Evolutionary conservation across 2,888 invertebrate genomes (phyloP), one percentile per base, ranked within the genome.

Genomic region (Cryptus armator): DNA sequence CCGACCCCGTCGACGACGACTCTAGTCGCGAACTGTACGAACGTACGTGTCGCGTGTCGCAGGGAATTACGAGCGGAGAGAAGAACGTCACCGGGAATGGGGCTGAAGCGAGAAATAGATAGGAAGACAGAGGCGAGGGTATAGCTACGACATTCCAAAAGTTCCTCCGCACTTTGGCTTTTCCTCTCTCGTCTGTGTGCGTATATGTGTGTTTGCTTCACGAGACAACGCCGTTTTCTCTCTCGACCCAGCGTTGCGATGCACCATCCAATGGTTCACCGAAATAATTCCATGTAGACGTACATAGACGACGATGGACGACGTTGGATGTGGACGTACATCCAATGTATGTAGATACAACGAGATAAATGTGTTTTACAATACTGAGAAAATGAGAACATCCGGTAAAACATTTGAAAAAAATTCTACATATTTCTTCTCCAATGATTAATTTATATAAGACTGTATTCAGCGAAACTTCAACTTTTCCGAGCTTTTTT

Each of bases 81-180:
- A n/a, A 51, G 75, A 24, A 32, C 59, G 44, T 14, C 44, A 37
- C 59, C 7, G 24, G 24, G 74, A 7, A 32, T 19, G 62, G 46
- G 71, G 32, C 32, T 51, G 79, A 64, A 64, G 71, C 51, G 71
- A 79, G 79, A 71, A 71, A 79, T 71, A 79, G 53, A 79, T 79
- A 71, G 79, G 43, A 79, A 53, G 79, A 72, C 53, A 43, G 79
- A 79, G 24, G 32, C 64, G 64, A 29, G 64, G 19, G 2, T 64
- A 37, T 48, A 64, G 51, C 48, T 48, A 75, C 74, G 64, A 64
- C 64, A 75, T 75, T 75, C 75, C 75, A 7, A 64, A 75, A 64
- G 75, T 64, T 75, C 64, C 75, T 46, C 16, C 75, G 75, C 64
- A 75, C 75, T 75, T 75, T 48, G 64, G 75, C 64, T 75, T 64